Evolutionary conservation across 1,140 invertebrate genomes (phyloP).

Genomic region (Drosophila neocordata): DNA sequence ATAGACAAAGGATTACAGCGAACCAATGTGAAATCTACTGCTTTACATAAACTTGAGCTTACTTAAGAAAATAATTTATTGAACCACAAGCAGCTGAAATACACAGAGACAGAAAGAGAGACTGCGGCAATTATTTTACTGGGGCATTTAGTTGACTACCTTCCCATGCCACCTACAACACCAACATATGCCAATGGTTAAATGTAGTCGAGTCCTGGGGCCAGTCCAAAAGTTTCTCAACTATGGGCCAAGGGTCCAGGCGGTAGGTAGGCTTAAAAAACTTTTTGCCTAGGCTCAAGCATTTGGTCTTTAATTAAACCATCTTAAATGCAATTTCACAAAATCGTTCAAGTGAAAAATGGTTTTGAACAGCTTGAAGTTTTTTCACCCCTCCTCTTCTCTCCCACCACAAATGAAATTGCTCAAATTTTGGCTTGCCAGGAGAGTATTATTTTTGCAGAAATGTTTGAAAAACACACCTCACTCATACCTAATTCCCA

Average conservation of each 20-base stretch:
- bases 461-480: background rate
- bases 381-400: background rate
- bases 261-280: constrained; percentile 20
- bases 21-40: constrained; percentile 55
- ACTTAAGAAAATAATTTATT: constrained; percentile 80
- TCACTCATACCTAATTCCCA: background rate
- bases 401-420: no score
- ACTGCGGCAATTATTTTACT: constrained; percentile 21
- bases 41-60: constrained; percentile 77
- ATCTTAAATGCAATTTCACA: constrained; percentile 56
- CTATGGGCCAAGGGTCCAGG: background rate
- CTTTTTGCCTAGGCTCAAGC: constrained; percentile 31
- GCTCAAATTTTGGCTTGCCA: constrained; percentile 12
- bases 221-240: background rate
- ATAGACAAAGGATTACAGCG: constrained; percentile 75
- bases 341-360: constrained; percentile 56
- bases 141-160: constrained; percentile 22
- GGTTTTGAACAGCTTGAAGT: constrained; percentile 34
- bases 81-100: constrained; percentile 35
- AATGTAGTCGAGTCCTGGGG: background rate
- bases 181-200: background rate
- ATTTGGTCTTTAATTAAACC: constrained; percentile 62
- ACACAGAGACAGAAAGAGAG: constrained; percentile 21
- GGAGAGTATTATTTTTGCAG: background rate
- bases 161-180: background rate